Evolutionary conservation across 2,113 vertebrate genomes (phyloP).

Genomic region (Tinamus guttatus): DNA sequence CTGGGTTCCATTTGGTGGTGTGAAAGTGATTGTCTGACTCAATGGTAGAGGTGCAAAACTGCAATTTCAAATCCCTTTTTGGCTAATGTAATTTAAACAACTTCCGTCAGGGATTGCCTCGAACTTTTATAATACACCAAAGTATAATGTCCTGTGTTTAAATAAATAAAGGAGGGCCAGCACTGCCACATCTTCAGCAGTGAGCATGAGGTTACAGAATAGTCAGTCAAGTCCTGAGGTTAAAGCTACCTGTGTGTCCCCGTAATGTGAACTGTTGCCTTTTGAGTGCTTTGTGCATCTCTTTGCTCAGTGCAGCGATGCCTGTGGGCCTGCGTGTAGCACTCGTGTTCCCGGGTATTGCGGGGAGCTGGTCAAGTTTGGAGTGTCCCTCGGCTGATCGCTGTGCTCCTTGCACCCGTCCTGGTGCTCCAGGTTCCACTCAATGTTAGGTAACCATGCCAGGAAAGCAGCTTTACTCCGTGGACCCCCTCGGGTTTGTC

Average conservation of each 20-base stretch:
- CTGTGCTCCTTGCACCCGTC: not conserved
- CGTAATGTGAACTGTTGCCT: not conserved
- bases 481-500: not conserved
- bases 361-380: not conserved
- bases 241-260: not conserved
- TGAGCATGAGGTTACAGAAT: not conserved
- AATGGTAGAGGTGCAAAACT: slow-evolving; percentile 30
- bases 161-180: not conserved
- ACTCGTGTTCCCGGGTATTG: not conserved
- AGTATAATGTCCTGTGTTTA: not conserved
- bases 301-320: not conserved
- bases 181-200: not conserved
- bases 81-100: slow-evolving; percentile 7
- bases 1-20: not conserved
- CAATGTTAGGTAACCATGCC: not conserved
- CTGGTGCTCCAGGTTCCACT: not conserved
- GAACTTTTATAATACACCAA: not conserved
- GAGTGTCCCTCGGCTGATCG: not conserved
- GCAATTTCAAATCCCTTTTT: slow-evolving; percentile 49
- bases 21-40: not conserved
- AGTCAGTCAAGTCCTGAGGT: not conserved
- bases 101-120: not conserved
- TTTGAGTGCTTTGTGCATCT: not conserved
- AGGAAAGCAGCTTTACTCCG: not conserved
- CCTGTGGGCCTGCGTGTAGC: not conserved